These are phyloP conservation scores for Coreoperca whiteheadi DNA, from an alignment of 2,113 vertebrate genomes.

Conservation along the genomic window DNA sequence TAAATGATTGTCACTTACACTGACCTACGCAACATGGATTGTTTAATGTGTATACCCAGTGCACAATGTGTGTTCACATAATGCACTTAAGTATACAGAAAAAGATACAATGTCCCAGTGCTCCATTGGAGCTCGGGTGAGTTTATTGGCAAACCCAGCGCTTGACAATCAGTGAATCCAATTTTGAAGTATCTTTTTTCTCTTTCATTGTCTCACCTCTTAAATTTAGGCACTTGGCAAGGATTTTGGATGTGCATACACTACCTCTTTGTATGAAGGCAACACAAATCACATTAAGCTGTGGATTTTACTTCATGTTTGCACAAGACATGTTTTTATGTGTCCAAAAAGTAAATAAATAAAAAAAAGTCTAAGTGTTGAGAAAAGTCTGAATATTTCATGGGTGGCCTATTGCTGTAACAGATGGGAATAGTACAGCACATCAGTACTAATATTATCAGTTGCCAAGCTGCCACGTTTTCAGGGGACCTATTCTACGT, in stretches of 20 bases:
- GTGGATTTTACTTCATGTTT: slow-evolving; percentile 52
- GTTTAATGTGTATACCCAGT: neutral
- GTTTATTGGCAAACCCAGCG: neutral
- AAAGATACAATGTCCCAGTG: neutral
- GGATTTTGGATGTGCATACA: slow-evolving; percentile 25
- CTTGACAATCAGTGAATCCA: neutral
- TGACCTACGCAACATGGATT: neutral
- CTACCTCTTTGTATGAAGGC: slow-evolving; percentile 62
- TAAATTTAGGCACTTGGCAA: neutral
- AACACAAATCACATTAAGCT: slow-evolving; percentile 41
- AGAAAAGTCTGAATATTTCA: slow-evolving; percentile 2
- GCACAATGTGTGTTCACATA: slow-evolving; percentile 13
- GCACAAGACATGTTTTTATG: slow-evolving; percentile 32
- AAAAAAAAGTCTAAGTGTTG: neutral
- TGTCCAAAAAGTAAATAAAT: slow-evolving; percentile 35
- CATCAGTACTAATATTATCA: neutral
- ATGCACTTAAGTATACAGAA: slow-evolving; percentile 8
- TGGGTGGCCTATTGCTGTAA: neutral
- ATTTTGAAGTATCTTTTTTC: neutral
- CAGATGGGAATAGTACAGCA: neutral
- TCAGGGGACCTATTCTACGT: neutral
- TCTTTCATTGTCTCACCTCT: slow-evolving; percentile 19
- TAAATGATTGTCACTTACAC: neutral
- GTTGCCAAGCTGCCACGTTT: neutral
- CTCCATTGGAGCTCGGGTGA: neutral